These are phyloP conservation scores for Adrianichthys oophorus DNA, from an alignment of 2,797 vertebrate species.

Conservation along the genomic window DNA sequence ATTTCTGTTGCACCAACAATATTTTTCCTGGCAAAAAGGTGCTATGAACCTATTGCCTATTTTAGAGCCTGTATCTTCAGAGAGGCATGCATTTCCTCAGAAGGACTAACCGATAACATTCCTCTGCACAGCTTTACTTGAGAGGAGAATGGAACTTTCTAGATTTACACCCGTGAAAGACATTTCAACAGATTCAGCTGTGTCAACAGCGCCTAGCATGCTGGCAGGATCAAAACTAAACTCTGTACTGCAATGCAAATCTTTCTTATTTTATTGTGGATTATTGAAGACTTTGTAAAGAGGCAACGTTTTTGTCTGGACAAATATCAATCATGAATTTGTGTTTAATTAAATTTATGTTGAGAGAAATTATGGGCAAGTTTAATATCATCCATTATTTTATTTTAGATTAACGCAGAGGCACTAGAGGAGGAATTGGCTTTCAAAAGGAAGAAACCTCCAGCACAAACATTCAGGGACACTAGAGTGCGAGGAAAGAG, in stretches of 20 bases:
- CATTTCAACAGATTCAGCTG: constrained; percentile 20
- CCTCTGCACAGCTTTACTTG: constrained; percentile 50
- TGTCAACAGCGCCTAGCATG: constrained; percentile 6
- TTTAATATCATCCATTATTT: no score
- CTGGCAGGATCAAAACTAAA: neutral
- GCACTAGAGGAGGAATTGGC: no score
- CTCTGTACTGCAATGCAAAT: neutral
- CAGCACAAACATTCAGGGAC: no score
- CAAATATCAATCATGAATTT: no score
- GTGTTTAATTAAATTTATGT: no score
- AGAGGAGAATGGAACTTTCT: constrained; percentile 31
- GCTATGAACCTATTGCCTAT: constrained; percentile 3
- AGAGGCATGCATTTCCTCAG: constrained; percentile 20
- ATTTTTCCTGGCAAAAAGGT: constrained; percentile 1
- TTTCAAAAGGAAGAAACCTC: no score
- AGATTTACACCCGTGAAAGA: constrained; percentile 35
- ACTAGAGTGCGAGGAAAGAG: no score
- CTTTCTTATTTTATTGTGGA: no score
- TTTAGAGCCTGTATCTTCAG: constrained; percentile 13
- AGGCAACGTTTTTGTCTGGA: no score
- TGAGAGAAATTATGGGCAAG: no score
- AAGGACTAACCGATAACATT: constrained; percentile 45
- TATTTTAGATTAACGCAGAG: no score
- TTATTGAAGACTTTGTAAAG: no score
- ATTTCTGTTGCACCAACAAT: constrained; percentile 16